These are phyloP conservation scores for Steinernema khuongi DNA, from an alignment of 1,140 invertebrate species.

Conservation along the genomic window DNA sequence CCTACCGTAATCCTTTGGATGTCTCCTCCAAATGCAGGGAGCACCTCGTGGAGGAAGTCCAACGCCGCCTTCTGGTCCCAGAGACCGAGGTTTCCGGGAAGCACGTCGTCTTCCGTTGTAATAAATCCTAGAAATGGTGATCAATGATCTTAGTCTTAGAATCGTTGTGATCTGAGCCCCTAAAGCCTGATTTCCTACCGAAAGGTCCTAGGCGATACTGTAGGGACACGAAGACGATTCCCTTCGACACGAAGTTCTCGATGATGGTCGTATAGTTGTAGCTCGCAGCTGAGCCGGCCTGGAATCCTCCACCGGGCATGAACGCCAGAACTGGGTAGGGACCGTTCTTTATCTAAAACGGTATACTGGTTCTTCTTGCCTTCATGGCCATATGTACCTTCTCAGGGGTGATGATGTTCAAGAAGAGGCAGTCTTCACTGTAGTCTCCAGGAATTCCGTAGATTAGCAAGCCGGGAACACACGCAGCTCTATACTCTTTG, in stretches of 20 bases:
- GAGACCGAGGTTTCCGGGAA: constrained; percentile 62
- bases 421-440: not conserved
- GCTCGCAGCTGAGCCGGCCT: not conserved
- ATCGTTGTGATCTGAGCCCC: too few relatives aligned
- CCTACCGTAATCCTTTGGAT: constrained; percentile 63
- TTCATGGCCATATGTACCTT: not conserved
- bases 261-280: not conserved
- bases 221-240: not conserved
- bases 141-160: not conserved
- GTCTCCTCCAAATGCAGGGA: constrained; percentile 53
- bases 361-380: too few relatives aligned
- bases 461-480: constrained; percentile 62
- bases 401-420: not conserved
- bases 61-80: constrained; percentile 82
- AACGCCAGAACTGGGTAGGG: not conserved
- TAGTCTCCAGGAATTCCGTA: not conserved
- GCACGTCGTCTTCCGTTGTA: constrained; percentile 58
- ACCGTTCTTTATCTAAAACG: too few relatives aligned
- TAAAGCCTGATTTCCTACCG: not conserved
- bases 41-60: constrained; percentile 38
- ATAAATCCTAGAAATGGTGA: constrained; percentile 20
- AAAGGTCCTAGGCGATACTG: not conserved
- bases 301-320: not conserved
- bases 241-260: not conserved
- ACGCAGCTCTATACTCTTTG: constrained; percentile 75